These are phyloP conservation scores for Heliornis fulica DNA, from an alignment of 2,113 vertebrate species.

Conservation along the genomic window DNA sequence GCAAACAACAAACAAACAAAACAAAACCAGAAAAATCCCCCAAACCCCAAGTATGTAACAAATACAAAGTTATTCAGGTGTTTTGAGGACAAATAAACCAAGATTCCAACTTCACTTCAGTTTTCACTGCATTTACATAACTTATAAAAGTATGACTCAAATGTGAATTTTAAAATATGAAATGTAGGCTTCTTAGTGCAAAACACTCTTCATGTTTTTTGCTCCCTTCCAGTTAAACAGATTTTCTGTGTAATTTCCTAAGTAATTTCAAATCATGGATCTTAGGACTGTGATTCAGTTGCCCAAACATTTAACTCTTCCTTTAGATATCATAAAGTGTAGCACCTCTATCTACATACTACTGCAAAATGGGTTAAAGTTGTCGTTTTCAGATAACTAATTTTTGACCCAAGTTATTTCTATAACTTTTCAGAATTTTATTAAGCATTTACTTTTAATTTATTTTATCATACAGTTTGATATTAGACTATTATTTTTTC, in stretches of 20 bases:
- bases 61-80: background rate
- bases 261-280: background rate
- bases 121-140: background rate
- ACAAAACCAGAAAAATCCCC: too few relatives aligned
- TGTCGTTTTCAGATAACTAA: background rate
- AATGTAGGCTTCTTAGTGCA: fast-evolving
- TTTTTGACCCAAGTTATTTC: background rate
- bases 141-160: background rate
- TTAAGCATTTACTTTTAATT: background rate
- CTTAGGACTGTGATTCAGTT: background rate
- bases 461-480: too few relatives aligned
- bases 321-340: background rate
- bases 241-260: background rate
- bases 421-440: background rate
- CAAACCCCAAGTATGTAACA: background rate
- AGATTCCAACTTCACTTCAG: background rate
- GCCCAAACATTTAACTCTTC: background rate
- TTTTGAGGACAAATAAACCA: background rate
- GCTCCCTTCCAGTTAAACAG: background rate
- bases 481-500: too few relatives aligned
- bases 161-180: background rate
- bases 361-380: background rate
- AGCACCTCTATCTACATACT: background rate
- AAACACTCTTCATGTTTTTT: background rate
- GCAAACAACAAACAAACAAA: too few relatives aligned